Evolutionary conservation across 64 coral and sea anemone species (phyloP), one percentile per base, ranked within the genome.

Genomic region (Porites australiensis): DNA sequence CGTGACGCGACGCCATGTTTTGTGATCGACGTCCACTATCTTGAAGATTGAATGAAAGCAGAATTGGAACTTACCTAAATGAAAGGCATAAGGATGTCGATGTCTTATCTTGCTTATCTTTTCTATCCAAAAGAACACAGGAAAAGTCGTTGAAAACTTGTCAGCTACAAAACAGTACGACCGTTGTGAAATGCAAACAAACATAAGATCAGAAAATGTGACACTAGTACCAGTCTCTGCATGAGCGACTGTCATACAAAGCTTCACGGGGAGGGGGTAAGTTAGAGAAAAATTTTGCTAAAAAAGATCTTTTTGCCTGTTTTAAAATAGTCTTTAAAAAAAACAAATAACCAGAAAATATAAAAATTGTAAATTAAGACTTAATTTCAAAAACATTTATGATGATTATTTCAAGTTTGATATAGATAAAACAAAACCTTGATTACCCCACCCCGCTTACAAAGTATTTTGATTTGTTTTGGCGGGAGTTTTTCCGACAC

Each of bases 141-240:
- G 50, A 81, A 37, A 61, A 19, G 3, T 13, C 19, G 47, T 16
- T 52, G 19, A 43, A 53, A 51, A 77, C 4, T 15, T 59, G 58
- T 13, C 13, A 52, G 14, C 23, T 72, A 9, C 51, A 11, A 3
- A 78, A 48, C 12, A 37, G 27, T 44, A 14, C 43, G 58, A 82
- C 79, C 79, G 79, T 82, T 82, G 79, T 64, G 7, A 19, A 82
- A 64, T 5, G 10, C 47, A 84, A 84, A 68, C 47, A 68, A 84
- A 78, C 50, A 9, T 9, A 22, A 18, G 54, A 57, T 57, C 54
- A 57, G 62, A 14, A 51, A 69, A 83, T 48, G 64, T 21, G 66
- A 68, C 81, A 19, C 81, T 84, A 84, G 81, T 69, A 9, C 81
- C 81, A 84, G 81, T 49, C 45, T 53, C 23, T 15, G 14, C 9